These are phyloP conservation scores for Drosophila mojavensis DNA, from an alignment of 1,140 invertebrate species.

Conservation along the genomic window DNA sequence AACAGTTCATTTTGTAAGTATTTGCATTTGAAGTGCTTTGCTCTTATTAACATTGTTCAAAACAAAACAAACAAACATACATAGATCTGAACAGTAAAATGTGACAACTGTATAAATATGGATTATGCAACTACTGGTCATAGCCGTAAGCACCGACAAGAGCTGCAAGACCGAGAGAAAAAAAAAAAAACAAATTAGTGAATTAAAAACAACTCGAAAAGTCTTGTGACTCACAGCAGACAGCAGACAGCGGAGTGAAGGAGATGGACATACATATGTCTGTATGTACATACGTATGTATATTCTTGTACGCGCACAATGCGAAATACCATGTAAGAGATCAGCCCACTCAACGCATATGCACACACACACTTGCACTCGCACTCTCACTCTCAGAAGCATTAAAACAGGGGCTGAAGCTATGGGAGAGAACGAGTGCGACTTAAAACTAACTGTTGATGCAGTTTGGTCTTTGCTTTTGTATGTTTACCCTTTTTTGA, in stretches of 20 bases:
- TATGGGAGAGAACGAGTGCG: constrained; percentile 18
- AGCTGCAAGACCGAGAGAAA: neutral
- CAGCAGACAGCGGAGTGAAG: neutral
- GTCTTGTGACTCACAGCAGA: neutral
- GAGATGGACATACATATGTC: neutral
- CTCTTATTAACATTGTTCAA: constrained; percentile 5
- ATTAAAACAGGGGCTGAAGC: neutral
- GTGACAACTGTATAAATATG: constrained; percentile 46
- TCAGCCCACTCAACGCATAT: constrained; percentile 1
- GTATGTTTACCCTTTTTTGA: constrained; percentile 64
- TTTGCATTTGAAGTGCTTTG: constrained; percentile 1
- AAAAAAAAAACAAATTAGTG: constrained; percentile 29
- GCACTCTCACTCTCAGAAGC: neutral
- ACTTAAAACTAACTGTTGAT: constrained; percentile 70
- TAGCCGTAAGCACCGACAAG: constrained; percentile 12
- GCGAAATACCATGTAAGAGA: constrained; percentile 8
- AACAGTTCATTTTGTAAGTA: neutral
- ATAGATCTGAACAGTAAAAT: neutral
- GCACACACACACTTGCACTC: neutral
- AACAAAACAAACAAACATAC: neutral
- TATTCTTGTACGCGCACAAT: constrained; percentile 8
- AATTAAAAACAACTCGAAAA: constrained; percentile 31
- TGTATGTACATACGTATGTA: no score
- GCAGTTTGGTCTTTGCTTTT: constrained; percentile 16
- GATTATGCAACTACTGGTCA: constrained; percentile 28